Evolutionary conservation across 2,797 vertebrate genomes (phyloP).

Genomic region (Centropyge bicolor): DNA sequence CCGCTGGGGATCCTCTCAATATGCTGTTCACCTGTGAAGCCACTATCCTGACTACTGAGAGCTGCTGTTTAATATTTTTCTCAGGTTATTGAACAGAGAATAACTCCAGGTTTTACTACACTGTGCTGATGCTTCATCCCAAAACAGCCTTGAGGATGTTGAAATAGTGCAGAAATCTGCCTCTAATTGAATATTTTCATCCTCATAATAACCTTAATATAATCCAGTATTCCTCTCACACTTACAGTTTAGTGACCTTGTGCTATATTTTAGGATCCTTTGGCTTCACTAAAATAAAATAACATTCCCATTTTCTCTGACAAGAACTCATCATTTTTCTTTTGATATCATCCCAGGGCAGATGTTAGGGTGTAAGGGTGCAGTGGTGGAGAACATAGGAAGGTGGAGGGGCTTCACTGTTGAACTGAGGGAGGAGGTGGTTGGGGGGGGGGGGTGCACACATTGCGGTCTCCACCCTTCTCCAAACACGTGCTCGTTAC

Average conservation of each 20-base stretch:
- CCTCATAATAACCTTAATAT: not conserved
- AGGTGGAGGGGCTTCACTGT: not conserved
- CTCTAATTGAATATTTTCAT: not conserved
- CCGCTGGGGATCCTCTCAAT: slow-evolving; percentile 5
- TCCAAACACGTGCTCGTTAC: slow-evolving; percentile 60
- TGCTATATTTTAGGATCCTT: not conserved
- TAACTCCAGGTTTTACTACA: not conserved
- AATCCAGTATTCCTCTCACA: not conserved
- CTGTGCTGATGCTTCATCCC: not conserved
- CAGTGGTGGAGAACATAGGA: not conserved
- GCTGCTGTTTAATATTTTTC: slow-evolving; percentile 37
- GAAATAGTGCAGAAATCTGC: not conserved
- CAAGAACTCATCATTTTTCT: not conserved
- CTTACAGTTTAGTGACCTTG: not conserved
- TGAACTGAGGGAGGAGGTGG: slow-evolving; percentile 13
- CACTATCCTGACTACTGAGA: slow-evolving; percentile 13
- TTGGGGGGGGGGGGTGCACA: not conserved
- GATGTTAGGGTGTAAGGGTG: not conserved
- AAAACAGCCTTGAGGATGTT: not conserved
- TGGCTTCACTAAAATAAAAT: not conserved
- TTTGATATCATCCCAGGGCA: not conserved
- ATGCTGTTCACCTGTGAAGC: not conserved
- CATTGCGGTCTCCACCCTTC: slow-evolving; percentile 48
- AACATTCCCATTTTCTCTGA: not conserved
- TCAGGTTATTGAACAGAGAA: slow-evolving; percentile 23